Evolutionary conservation across 2,113 vertebrate species (phyloP).

Genomic region (Corythoichthys intestinalis): DNA sequence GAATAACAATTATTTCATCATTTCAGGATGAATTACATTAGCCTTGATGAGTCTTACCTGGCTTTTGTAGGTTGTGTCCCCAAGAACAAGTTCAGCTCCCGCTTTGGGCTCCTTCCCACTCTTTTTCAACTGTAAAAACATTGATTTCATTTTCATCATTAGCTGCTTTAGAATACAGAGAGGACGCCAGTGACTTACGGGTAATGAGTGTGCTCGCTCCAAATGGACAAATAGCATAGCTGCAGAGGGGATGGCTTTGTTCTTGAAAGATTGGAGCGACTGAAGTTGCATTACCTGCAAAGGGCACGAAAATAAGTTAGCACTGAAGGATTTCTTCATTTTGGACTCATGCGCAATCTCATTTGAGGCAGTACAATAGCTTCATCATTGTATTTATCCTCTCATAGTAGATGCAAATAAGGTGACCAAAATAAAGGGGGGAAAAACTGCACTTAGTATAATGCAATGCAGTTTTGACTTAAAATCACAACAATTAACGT

Average conservation of each 20-base stretch:
- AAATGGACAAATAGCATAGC: conserved; percentile 81
- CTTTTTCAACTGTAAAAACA: conserved; percentile 75
- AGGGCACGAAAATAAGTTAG: background rate
- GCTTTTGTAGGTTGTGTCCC: conserved; percentile 74
- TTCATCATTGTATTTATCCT: background rate
- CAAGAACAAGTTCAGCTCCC: conserved; percentile 74
- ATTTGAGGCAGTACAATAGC: background rate
- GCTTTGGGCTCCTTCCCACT: conserved; percentile 81
- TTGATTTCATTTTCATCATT: background rate
- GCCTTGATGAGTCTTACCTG: conserved; percentile 67
- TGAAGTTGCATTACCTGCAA: conserved; percentile 78
- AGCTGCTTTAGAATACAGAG: background rate
- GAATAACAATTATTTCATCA: background rate
- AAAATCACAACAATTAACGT: no score
- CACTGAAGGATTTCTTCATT: background rate
- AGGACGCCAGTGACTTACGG: conserved; percentile 67
- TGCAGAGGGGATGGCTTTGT: conserved; percentile 75
- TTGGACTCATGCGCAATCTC: background rate
- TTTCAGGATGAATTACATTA: background rate
- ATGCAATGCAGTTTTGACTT: background rate
- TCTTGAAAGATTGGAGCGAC: conserved; percentile 73
- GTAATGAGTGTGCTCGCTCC: conserved; percentile 76
- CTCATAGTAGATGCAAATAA: background rate
- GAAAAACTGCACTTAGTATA: background rate
- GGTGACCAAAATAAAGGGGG: background rate